phyloP scores from a whole-genome alignment of 2,797 vertebrate genomes.

The Streptopelia turtur region DNA sequence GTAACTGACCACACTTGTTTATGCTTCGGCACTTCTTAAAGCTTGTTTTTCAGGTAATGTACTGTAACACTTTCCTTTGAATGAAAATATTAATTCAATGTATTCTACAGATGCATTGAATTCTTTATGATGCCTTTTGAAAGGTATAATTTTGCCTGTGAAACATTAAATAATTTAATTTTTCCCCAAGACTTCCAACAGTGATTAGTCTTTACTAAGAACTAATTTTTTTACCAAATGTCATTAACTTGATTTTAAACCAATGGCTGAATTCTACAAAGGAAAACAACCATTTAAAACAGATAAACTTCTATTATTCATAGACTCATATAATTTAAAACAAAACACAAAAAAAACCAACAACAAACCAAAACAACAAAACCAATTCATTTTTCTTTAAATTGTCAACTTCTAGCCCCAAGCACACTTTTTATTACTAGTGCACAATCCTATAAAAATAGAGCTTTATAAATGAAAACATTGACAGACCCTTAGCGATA shows the following conservation, averaged over 20 bases:
- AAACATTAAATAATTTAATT: conserved; percentile 17
- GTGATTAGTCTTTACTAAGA: background rate
- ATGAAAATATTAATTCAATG: conserved; percentile 47
- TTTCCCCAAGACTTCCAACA: background rate
- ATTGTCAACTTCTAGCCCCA: conserved; percentile 70
- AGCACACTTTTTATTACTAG: conserved; percentile 70
- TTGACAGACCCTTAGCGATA: conserved; percentile 74
- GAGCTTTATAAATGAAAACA: conserved; percentile 75
- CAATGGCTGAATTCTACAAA: conserved; percentile 21
- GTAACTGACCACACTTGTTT: background rate
- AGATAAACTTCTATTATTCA: conserved; percentile 41
- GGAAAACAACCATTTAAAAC: conserved; percentile 13
- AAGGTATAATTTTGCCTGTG: background rate
- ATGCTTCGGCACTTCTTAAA: background rate
- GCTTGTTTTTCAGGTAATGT: background rate
- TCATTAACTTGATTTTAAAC: conserved; percentile 55
- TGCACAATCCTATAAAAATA: conserved; percentile 71
- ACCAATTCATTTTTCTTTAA: conserved; percentile 41
- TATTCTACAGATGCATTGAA: background rate
- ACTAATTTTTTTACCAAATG: conserved; percentile 22
- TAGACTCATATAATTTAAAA: conserved; percentile 21
- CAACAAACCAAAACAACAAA: conserved; percentile 20
- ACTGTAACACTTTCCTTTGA: background rate
- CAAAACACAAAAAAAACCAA: background rate
- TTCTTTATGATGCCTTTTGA: background rate